Base-by-base conservation (phyloP, 1,140 invertebrate species). In the Calliopsis andreniformis region DNA sequence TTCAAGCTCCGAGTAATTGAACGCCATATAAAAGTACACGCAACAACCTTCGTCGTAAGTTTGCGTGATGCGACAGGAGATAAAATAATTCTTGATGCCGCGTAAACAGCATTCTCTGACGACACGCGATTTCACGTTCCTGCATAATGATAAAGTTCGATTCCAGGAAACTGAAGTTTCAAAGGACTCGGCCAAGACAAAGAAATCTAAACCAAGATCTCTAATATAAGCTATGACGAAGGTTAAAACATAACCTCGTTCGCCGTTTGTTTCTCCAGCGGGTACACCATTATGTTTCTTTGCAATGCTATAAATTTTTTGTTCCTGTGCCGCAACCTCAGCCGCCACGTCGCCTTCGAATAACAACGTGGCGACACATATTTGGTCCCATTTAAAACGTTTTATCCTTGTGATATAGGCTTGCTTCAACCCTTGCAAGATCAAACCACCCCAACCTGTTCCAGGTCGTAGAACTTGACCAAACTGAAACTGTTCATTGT, bases 161-260 rank as follows among this genome's bases (percentile, higher is more conserved):
- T 98, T 97, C 98, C 98, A 99, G 3, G 98, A 96, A 20, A 99
- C 98, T 0, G 98, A 99, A 0, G 98, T 99, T 92, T 99, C 98
- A 93, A 99, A 99, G 0, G 98, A 99, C 91, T 99, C 98, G 0
- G 98, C 96, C 12, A 99, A 95, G 49, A 99, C 94, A 71, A 95
- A 94, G 88, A 96, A 98, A 43, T 98, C 96, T 59, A 99, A 93
- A 0, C 95, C 98, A 51, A 99, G 92, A 92, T 99, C 98, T 89
- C 98, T 94, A 20, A 99, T 95, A 89, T 99, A 99, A 18, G 98
- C 99, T 75, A 99, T 99, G n/a, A 99, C 97, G 90, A 99, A 99
- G 0, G 99, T 99, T 7, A 99, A 90, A 76, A 97, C 96, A 85
- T 99, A 99, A 7, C 99, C 99, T 45, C 97, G 94, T 89, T 97